phyloP scores from a whole-genome alignment of 2,797 vertebrate genomes.

The Tarsius wallacei region DNA sequence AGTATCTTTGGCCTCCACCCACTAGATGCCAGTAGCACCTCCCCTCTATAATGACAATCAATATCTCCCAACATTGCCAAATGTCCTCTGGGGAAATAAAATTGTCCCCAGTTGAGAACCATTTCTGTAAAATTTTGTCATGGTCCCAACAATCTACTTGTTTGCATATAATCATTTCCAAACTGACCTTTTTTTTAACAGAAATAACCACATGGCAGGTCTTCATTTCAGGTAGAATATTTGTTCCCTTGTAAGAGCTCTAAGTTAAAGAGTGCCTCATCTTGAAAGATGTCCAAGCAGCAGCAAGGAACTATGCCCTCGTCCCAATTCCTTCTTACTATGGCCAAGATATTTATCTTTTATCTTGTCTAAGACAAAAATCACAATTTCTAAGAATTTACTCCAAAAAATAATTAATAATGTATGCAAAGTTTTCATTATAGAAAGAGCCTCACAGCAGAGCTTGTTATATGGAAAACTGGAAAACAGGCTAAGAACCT shows the following conservation, averaged over 20 bases:
- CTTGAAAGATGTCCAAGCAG: background rate
- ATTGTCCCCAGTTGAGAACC: background rate
- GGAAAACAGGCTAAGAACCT: background rate
- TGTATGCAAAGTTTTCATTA: slow-evolving; percentile 54
- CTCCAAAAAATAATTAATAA: slow-evolving; percentile 55
- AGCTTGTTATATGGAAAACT: background rate
- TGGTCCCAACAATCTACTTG: background rate
- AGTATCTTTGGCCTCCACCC: background rate
- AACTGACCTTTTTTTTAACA: background rate
- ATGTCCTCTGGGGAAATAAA: background rate
- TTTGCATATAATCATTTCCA: background rate
- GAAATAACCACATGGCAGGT: background rate
- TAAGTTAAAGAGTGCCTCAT: background rate
- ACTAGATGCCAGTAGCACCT: background rate
- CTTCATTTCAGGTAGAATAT: background rate
- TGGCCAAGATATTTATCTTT: background rate
- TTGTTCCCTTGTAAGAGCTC: background rate
- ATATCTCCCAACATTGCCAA: background rate
- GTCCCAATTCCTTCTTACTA: background rate
- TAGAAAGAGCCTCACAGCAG: background rate
- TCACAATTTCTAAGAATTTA: slow-evolving; percentile 1
- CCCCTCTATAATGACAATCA: background rate
- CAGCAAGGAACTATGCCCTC: background rate
- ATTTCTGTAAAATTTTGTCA: background rate
- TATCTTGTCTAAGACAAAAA: slow-evolving; percentile 36